A percentile compares a stretch with the other conserved stretches of the same genome.
Evolutionary conservation across 2,888 invertebrate species (phyloP).

Genomic region (Heteromyza rotundicornis): DNA sequence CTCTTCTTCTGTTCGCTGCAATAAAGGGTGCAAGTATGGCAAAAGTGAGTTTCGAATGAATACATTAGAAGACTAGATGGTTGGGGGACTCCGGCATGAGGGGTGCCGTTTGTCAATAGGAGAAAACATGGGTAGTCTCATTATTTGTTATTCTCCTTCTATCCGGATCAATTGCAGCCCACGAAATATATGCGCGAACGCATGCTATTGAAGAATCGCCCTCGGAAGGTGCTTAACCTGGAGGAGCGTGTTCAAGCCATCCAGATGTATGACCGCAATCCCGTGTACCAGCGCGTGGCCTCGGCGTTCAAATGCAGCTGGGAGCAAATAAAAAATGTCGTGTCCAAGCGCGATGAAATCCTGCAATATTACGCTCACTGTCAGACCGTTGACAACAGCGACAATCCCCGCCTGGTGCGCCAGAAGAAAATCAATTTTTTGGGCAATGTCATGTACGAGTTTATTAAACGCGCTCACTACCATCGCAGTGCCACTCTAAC

Average conservation of each 20-base stretch:
- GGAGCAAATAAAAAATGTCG: slow-evolving; percentile 42
- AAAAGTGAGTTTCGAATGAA: too few species aligned
- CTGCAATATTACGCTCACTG: slow-evolving; percentile 39
- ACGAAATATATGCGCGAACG: slow-evolving; percentile 36
- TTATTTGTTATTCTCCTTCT: too few species aligned
- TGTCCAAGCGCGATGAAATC: slow-evolving; percentile 38
- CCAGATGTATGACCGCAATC: slow-evolving; percentile 35
- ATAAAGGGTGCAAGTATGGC: too few species aligned
- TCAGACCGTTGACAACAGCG: slow-evolving; percentile 32
- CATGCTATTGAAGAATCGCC: slow-evolving; percentile 32
- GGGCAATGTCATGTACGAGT: slow-evolving; percentile 40
- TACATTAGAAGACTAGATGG: too few species aligned
- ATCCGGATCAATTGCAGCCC: slow-evolving; percentile 22
- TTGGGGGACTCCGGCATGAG: too few species aligned
- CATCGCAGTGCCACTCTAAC: slow-evolving; percentile 26
- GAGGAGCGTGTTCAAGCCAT: slow-evolving; percentile 42
- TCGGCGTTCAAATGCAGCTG: slow-evolving; percentile 38
- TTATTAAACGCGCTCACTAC: slow-evolving; percentile 35
- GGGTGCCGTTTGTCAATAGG: too few species aligned
- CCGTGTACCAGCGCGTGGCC: slow-evolving; percentile 40
- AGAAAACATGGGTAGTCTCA: too few species aligned
- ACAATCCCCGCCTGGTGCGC: slow-evolving; percentile 34
- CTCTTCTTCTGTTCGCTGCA: too few species aligned
- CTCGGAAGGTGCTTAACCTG: slow-evolving; percentile 38
- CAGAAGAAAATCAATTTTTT: slow-evolving; percentile 41